Evolutionary conservation across 2,797 vertebrate genomes (phyloP).

Genomic region (Malurus leucopterus): DNA sequence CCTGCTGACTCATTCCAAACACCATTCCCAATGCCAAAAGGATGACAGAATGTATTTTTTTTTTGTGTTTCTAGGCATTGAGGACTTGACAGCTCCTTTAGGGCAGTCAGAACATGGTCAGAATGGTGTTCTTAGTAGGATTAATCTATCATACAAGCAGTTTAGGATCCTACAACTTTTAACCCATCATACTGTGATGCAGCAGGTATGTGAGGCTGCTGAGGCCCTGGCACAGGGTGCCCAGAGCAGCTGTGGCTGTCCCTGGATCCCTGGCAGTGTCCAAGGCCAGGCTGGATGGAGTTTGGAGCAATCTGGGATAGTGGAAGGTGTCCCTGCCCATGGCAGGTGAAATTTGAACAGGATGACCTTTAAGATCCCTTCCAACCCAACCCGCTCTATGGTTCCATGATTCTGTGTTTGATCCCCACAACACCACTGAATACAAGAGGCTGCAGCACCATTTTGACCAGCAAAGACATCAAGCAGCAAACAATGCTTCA

Average conservation of each 20-base stretch:
- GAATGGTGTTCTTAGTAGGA: neutral
- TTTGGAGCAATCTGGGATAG: neutral
- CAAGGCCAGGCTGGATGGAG: accelerated
- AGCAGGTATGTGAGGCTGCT: accelerated
- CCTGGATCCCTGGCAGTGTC: too few species aligned
- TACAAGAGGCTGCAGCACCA: neutral
- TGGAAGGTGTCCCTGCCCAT: neutral
- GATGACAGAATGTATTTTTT: neutral
- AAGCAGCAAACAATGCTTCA: neutral
- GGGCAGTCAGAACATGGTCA: neutral
- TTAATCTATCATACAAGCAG: neutral
- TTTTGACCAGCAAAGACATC: neutral
- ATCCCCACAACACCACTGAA: accelerated
- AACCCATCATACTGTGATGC: accelerated
- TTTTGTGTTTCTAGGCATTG: neutral
- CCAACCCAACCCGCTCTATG: accelerated
- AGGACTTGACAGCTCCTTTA: neutral
- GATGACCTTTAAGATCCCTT: neutral
- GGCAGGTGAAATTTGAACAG: neutral
- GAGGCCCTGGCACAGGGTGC: accelerated
- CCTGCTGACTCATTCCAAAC: accelerated
- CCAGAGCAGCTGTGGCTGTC: neutral
- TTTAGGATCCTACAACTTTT: neutral
- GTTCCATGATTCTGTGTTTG: neutral
- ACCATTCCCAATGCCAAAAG: neutral